Evolutionary conservation across 2,888 invertebrate genomes (phyloP), one percentile per base, ranked within the genome.

Genomic region (Athrips mouffetella): DNA sequence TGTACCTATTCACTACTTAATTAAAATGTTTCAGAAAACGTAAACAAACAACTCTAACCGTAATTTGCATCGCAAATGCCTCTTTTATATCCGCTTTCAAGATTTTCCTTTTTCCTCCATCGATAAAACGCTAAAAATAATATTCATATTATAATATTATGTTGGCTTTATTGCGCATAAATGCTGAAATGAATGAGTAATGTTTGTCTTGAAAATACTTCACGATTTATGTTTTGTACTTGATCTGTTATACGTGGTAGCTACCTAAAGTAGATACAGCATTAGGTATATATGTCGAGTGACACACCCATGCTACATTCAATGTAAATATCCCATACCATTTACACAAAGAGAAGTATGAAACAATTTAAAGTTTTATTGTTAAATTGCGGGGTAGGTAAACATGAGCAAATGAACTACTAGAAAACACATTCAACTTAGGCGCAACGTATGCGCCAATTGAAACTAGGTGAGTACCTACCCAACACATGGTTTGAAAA

Each of bases 161-260:
- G 21, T 37, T 37, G 10, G 10, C 21, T 33, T 33, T 15, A 45
- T 23, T 20, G 45, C 45, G 33, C 31, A 25, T 39, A 11, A 3
- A 8, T 7, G n/a, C 20, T n/a, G n/a, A n/a, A n/a, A n/a, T n/a
- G n/a, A 33, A 33, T 45, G 45, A 45, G 45, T 45, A 45, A 45
- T 45, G 45, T 45, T 45, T 45, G 21, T 16, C 23, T 45, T 23
- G 7, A 33, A 33, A 45, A 31, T 33, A 45, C 21, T 10, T 45
- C 2, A 4, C 2, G n/a, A 4, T 20, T 21, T 20, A 21, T 37
- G 11, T 3, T 20, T 37, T 37, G 18, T 18, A 37, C 21, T 18
- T 37, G 37, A 13, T 7, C 6, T 21, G 21, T 11, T n/a, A 1
- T 20, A 15, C 37, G 3, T 37, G n/a, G n/a, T n/a, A n/a, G n/a